Base-by-base conservation (phyloP, 2,113 vertebrate species). In the Labrus mixtus region DNA sequence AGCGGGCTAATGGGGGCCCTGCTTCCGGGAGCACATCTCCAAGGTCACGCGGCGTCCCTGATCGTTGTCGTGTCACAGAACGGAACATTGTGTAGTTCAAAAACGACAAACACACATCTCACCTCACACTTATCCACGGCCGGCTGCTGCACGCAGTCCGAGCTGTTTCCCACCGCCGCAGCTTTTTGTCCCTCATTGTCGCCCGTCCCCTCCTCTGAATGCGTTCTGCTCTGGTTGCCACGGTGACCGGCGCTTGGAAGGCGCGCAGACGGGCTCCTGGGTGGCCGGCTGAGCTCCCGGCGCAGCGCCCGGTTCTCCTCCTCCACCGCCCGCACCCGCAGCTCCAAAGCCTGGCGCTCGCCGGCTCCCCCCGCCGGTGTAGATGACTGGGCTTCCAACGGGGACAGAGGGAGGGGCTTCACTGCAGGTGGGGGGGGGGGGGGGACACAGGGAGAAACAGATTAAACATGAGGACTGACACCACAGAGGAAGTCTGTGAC, bases 91-190 rank as follows among this genome's bases (percentile, higher is more conserved):
- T 46, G 45, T 46, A 13, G 45, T 46, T 46, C n/a, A 46, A 46
- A 46, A 2, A 46, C 13, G 41, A 43, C 41, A 43, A 43, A 43
- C 41, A 43, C 41, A 12, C 41, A 10, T 62, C 90, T 94, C 93
- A 99, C 98, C 97, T 99, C 98, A 2, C 98, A 99, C 86, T 99
- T 99, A 77, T 99, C 97, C 93, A 99, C 98, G 0, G 90, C 95
- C 0, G 97, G 97, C 62, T 97, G 96, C 90, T 96, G 97, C 48
- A 95, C 95, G 3, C 98, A 99, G 87, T 99, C 97, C 0, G 97
- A 98, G 90, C 94, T 94, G 93, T 99, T 99, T 20, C 95, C 96
- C 0, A 93, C 93, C 65, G 95, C 91, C 61, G 94, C 95, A 0
- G 95, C 95, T 3, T 95, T 96, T 45, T 97, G 95, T 77, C 92